Evolutionary conservation across 2,113 vertebrate species (phyloP), one percentile per base, ranked within the genome.

Genomic region (Xenus cinereus): DNA sequence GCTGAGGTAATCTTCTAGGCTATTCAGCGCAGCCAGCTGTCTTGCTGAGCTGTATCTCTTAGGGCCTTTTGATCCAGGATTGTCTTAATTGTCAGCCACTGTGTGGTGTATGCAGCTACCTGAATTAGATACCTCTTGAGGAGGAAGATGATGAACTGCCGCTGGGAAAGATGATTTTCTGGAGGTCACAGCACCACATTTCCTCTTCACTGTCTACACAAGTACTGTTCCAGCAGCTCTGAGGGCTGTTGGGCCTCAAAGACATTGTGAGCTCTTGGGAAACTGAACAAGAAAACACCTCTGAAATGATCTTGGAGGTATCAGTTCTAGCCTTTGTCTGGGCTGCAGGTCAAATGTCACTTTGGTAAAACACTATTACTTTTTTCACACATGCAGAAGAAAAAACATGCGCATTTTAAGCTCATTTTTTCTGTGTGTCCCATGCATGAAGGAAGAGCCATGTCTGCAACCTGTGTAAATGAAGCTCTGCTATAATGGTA

Each of bases 341-440:
- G 24, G 41, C 16, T 83, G n/a, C 28, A 67, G n/a, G 23, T 26
- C 2, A 2, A 78, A 35, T 35, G 33, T 15, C 37, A 26, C 9
- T 57, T 69, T 43, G 41, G 69, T 56, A 23, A 11, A 5, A 66
- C 74, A 4, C 21, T 56, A 2, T 50, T 37, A 12, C 11, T 57
- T n/a, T 54, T 64, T 85, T 57, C 37, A 50, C 2, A 4, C 7
- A 62, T 39, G 27, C 57, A 41, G 77, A 51, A 82, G 46, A 71
- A 71, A 84, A 87, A 32, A 0, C 15, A 37, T 1, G 6, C 16
- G 6, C 10, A 43, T 26, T 84, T 54, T 68, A 60, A 48, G 15
- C 18, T 88, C 0, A 0, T 2, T 46, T 71, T 78, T 67, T 12
- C 2, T 14, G 0, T 10, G 28, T 37, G 32, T 45, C 13, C 46